Conservation (phyloP, 2,113 vertebrate genomes). For the Peromyscus polionotus region DNA sequence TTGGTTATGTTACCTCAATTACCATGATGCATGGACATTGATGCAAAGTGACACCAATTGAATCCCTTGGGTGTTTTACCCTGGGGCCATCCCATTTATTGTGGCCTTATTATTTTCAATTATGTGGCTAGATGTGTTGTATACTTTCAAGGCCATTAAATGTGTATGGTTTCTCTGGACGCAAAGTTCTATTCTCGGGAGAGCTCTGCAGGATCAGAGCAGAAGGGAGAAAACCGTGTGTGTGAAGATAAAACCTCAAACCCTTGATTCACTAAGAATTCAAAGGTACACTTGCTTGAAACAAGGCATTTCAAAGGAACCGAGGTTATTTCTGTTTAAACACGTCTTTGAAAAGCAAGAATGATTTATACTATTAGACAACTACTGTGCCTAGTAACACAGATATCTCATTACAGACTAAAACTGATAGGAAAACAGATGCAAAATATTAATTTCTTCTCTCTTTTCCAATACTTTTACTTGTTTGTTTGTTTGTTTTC, state of each 20-base stretch:
- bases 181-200: slow-evolving; percentile 74
- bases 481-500: background rate
- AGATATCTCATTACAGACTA: slow-evolving; percentile 60
- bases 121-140: slow-evolving; percentile 87
- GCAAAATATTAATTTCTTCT: background rate
- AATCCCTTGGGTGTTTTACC: slow-evolving; percentile 91
- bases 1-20: slow-evolving; percentile 93
- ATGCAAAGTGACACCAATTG: slow-evolving; percentile 91
- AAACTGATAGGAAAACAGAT: background rate
- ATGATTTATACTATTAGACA: slow-evolving; percentile 66
- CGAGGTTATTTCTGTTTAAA: slow-evolving; percentile 71
- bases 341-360: slow-evolving; percentile 72
- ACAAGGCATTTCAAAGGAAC: slow-evolving; percentile 73
- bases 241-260: slow-evolving; percentile 56
- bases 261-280: slow-evolving; percentile 61
- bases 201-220: slow-evolving; percentile 59
- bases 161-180: slow-evolving; percentile 82
- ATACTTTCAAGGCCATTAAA: slow-evolving; percentile 86
- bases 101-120: slow-evolving; percentile 92
- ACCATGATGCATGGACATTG: slow-evolving; percentile 91
- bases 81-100: slow-evolving; percentile 90
- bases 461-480: no score
- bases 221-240: slow-evolving; percentile 30
- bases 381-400: slow-evolving; percentile 72
- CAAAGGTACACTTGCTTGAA: slow-evolving; percentile 71